phyloP scores from a whole-genome alignment of 2,797 vertebrate genomes.

The Pteropus rufus region DNA sequence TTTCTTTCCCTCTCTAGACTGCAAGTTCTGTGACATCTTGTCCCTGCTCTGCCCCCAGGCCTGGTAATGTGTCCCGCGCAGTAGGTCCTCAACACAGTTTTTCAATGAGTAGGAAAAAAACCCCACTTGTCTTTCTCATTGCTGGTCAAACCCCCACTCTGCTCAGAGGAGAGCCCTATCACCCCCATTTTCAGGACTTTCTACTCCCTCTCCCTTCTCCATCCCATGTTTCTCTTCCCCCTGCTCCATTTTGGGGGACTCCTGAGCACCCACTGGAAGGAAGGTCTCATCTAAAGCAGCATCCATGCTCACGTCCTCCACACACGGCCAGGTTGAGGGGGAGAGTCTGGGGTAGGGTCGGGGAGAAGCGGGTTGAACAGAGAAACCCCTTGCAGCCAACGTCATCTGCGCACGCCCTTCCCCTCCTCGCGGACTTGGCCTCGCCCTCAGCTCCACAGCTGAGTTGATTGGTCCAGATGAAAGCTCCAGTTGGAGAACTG shows the following conservation, averaged over 20 bases:
- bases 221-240: neutral
- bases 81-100: neutral
- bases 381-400: conserved; percentile 3
- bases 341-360: neutral
- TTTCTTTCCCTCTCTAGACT: neutral
- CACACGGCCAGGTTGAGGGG: neutral
- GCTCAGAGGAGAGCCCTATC: neutral
- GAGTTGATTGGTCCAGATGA: neutral
- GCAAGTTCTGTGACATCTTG: neutral
- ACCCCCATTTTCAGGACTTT: neutral
- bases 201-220: neutral
- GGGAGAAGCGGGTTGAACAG: conserved; percentile 49
- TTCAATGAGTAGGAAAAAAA: neutral
- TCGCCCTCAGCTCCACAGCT: neutral
- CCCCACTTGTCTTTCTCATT: neutral
- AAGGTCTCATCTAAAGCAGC: conserved; percentile 45
- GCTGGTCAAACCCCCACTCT: neutral
- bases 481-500: neutral
- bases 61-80: neutral
- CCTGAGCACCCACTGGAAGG: conserved; percentile 42
- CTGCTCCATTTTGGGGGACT: neutral
- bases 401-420: neutral
- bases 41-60: neutral
- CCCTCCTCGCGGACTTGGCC: conserved; percentile 11
- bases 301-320: conserved; percentile 23